Evolutionary conservation across 92 coral and sea anemone species (phyloP).

Genomic region (Epizoanthus rinbou): DNA sequence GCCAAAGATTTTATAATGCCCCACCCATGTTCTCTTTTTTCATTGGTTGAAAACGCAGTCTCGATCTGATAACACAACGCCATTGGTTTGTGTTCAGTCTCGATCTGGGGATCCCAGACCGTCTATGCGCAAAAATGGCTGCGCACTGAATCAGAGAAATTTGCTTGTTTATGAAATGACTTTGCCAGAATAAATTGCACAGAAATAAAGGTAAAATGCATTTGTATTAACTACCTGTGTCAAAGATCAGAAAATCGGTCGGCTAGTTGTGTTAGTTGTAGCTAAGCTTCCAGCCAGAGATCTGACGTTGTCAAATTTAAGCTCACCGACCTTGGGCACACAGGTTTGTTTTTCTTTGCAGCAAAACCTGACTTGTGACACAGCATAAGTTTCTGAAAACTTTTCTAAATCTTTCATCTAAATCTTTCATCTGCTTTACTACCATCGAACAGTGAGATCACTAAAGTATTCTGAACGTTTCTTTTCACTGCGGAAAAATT

Average conservation of each 20-base stretch:
- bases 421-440: background rate
- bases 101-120: background rate
- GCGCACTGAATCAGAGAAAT: conserved; percentile 10
- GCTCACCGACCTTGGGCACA: background rate
- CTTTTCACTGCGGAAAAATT: conserved; percentile 15
- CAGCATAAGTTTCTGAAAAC: conserved; percentile 21
- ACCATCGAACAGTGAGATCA: conserved; percentile 25
- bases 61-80: no score
- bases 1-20: conserved; percentile 18
- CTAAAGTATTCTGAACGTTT: conserved; percentile 4
- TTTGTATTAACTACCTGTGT: conserved; percentile 14
- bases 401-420: conserved; percentile 2
- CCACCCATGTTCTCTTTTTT: background rate
- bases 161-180: conserved; percentile 2
- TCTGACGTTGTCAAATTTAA: background rate
- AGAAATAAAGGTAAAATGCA: background rate
- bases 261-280: conserved; percentile 14
- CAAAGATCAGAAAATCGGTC: conserved; percentile 8
- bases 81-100: background rate
- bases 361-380: conserved; percentile 7
- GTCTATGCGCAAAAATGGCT: background rate
- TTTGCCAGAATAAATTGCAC: conserved; percentile 8
- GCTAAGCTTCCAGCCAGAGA: conserved; percentile 11
- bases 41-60: conserved; percentile 8
- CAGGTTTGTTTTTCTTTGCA: conserved; percentile 23